Evolutionary conservation across 2,113 vertebrate species (phyloP).

Genomic region (Eptesicus fuscus): DNA sequence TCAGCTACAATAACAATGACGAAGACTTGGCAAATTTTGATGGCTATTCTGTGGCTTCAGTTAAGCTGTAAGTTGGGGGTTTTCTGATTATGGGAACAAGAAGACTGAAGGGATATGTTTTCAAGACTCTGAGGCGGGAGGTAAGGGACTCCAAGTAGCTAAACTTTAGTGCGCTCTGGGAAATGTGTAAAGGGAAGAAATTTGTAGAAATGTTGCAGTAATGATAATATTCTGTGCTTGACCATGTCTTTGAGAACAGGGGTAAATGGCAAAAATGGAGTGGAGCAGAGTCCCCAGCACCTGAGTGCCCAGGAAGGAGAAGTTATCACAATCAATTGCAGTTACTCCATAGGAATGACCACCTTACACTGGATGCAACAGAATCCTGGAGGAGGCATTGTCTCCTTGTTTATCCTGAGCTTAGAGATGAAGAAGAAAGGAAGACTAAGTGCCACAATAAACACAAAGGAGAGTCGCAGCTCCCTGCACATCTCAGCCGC

Average conservation of each 20-base stretch:
- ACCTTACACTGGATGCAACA: not conserved
- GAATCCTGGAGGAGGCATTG: not conserved
- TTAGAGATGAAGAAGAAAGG: constrained; percentile 13
- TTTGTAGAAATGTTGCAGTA: not conserved
- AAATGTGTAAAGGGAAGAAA: not conserved
- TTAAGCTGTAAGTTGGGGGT: constrained; percentile 15
- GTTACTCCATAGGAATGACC: not conserved
- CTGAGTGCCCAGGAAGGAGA: constrained; percentile 12
- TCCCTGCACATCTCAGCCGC: not conserved
- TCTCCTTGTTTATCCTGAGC: constrained; percentile 26
- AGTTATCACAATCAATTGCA: not conserved
- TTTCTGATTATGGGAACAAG: not conserved
- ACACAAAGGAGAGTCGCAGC: not conserved
- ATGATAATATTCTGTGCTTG: not conserved
- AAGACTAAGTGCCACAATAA: not conserved
- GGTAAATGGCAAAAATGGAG: not conserved
- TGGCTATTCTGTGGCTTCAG: constrained; percentile 18
- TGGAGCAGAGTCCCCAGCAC: not conserved
- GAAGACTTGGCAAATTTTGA: not conserved
- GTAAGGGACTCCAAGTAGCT: not conserved
- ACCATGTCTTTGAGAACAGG: not conserved
- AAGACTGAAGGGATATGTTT: not conserved
- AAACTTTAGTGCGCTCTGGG: not conserved
- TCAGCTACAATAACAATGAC: not conserved
- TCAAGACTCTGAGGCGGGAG: not conserved